Evolutionary conservation across 2,888 invertebrate genomes (phyloP).

Genomic region (Cosmorhoe ocellata): DNA sequence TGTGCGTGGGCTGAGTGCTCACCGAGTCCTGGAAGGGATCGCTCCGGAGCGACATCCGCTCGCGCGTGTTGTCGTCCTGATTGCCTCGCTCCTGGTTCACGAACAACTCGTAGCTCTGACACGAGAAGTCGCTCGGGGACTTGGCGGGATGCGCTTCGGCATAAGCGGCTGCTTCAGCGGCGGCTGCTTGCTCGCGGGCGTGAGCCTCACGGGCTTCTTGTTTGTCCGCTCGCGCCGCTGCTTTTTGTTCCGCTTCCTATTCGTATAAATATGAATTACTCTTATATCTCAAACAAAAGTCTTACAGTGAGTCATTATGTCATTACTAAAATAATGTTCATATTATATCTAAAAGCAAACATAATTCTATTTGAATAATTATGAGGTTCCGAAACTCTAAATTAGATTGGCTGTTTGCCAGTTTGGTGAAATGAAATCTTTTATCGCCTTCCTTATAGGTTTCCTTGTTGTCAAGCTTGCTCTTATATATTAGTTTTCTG

Average conservation of each 20-base stretch:
- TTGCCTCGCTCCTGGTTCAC: slow-evolving; percentile 94
- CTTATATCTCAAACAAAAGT: too few relatives aligned
- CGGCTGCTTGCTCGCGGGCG: slow-evolving; percentile 84
- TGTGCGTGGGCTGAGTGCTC: slow-evolving; percentile 89
- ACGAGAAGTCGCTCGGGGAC: slow-evolving; percentile 95
- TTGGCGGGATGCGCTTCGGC: slow-evolving; percentile 87
- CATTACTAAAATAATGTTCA: too few relatives aligned
- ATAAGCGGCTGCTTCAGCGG: slow-evolving; percentile 84
- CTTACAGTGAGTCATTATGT: too few relatives aligned
- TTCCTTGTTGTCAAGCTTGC: background rate
- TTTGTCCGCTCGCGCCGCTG: slow-evolving; percentile 86
- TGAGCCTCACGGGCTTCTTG: slow-evolving; percentile 82
- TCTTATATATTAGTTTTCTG: background rate
- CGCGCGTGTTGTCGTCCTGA: slow-evolving; percentile 94
- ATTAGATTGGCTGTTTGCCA: slow-evolving; percentile 11
- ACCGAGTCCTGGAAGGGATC: slow-evolving; percentile 93
- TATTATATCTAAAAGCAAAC: too few relatives aligned
- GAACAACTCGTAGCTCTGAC: slow-evolving; percentile 95
- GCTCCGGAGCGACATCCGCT: slow-evolving; percentile 95
- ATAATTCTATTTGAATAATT: slow-evolving; percentile 2
- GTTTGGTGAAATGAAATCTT: slow-evolving; percentile 5
- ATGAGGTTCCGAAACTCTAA: background rate
- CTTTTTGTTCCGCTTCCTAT: slow-evolving; percentile 93
- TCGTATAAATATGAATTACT: background rate
- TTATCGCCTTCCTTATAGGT: slow-evolving; percentile 4